phyloP scores from a whole-genome alignment of 2,797 vertebrate species.

The Myotis daubentonii region DNA sequence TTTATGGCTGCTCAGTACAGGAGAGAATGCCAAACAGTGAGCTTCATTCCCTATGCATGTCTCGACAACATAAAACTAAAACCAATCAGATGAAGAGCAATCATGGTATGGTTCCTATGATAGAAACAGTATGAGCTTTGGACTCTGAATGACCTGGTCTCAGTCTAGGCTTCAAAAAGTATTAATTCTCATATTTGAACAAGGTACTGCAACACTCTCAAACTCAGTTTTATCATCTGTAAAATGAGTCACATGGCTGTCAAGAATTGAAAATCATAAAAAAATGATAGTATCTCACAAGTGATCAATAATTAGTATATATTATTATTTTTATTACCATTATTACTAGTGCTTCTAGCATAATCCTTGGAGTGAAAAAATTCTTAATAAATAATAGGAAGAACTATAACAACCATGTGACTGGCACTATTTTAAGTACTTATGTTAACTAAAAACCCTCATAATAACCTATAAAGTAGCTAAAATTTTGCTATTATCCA shows the following conservation, averaged over 20 bases:
- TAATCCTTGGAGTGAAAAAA: not conserved
- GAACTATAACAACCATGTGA: not conserved
- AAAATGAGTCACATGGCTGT: not conserved
- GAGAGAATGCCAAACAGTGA: not conserved
- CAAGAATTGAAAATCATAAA: not conserved
- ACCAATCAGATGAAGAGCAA: not conserved
- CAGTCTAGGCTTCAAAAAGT: not conserved
- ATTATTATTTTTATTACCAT: not conserved
- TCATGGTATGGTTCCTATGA: not conserved
- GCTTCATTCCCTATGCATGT: not conserved
- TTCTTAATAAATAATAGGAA: not conserved
- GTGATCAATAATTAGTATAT: not conserved
- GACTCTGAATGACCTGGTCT: not conserved
- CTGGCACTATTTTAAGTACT: not conserved
- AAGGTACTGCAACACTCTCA: not conserved
- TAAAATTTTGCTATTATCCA: not conserved
- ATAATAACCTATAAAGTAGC: not conserved
- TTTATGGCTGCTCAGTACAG: not conserved
- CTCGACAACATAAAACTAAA: not conserved
- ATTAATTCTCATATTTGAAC: not conserved
- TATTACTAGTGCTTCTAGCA: slow-evolving; percentile 15
- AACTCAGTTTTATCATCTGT: not conserved
- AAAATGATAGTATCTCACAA: not conserved
- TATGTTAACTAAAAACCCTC: slow-evolving; percentile 14
- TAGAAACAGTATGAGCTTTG: not conserved